Evolutionary conservation across 2,113 vertebrate species (phyloP).

Genomic region (Tretioscincus oriximinensis): DNA sequence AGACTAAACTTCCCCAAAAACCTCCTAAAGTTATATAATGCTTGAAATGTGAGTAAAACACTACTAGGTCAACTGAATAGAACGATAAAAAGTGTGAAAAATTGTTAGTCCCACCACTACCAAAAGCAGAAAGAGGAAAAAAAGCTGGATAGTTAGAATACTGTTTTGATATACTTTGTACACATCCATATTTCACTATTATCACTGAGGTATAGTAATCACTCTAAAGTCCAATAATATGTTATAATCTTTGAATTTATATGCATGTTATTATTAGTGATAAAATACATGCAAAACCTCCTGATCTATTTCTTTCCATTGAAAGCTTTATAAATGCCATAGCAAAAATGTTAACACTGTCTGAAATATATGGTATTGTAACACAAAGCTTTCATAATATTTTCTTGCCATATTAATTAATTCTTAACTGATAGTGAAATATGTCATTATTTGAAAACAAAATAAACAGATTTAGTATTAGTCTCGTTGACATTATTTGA

Average conservation of each 20-base stretch:
- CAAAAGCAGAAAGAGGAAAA: background rate
- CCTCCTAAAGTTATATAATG: background rate
- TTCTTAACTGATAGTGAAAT: background rate
- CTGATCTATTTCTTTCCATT: background rate
- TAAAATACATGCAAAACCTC: background rate
- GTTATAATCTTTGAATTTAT: background rate
- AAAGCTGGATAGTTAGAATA: background rate
- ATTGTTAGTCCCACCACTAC: background rate
- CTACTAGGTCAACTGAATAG: background rate
- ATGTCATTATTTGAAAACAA: slow-evolving; percentile 6
- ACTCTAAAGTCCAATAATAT: background rate
- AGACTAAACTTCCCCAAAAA: background rate
- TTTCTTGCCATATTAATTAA: background rate
- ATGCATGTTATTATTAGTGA: background rate
- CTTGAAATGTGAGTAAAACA: background rate
- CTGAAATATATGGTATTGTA: background rate
- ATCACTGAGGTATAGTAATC: background rate
- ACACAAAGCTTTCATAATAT: background rate
- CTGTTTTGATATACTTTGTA: background rate
- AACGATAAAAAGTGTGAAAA: background rate
- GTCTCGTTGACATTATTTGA: background rate
- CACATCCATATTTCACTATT: background rate
- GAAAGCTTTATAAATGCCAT: background rate
- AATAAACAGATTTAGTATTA: slow-evolving; percentile 6
- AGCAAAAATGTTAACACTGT: background rate